Evolutionary conservation across 2,888 invertebrate species (phyloP).

Genomic region (Myopa testacea): DNA sequence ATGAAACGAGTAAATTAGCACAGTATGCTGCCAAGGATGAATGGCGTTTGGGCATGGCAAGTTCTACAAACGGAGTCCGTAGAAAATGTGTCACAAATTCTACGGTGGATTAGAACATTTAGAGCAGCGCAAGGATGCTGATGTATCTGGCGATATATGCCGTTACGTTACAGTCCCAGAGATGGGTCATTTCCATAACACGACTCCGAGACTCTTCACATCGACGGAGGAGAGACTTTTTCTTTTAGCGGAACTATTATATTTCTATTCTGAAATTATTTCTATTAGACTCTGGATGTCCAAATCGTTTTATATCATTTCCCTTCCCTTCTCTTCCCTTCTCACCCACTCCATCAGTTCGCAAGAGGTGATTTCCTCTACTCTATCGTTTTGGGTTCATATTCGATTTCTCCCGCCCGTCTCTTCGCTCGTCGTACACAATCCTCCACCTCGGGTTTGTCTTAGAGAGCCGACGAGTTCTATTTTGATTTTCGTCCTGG

Average conservation of each 20-base stretch:
- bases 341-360: not conserved
- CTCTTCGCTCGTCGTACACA: not conserved
- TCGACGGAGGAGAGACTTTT: too few species aligned
- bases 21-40: constrained; percentile 30
- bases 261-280: too few species aligned
- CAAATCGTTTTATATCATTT: too few species aligned
- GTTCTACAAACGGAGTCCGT: constrained; percentile 4
- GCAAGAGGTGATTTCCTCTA: not conserved
- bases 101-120: constrained; percentile 33
- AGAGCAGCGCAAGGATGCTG: constrained; percentile 21
- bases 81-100: constrained; percentile 36
- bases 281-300: too few species aligned
- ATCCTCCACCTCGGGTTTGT: not conserved
- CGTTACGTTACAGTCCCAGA: not conserved
- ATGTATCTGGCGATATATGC: not conserved
- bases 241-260: too few species aligned
- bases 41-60: not conserved
- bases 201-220: too few species aligned
- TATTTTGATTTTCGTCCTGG: not conserved
- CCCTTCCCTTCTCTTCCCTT: not conserved
- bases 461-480: constrained; percentile 6
- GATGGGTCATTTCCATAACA: not conserved
- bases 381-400: not conserved
- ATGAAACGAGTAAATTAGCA: constrained; percentile 10
- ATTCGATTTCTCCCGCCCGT: not conserved